phyloP scores from a whole-genome alignment of 1,140 invertebrate species.

The Camponotus vicinus region DNA sequence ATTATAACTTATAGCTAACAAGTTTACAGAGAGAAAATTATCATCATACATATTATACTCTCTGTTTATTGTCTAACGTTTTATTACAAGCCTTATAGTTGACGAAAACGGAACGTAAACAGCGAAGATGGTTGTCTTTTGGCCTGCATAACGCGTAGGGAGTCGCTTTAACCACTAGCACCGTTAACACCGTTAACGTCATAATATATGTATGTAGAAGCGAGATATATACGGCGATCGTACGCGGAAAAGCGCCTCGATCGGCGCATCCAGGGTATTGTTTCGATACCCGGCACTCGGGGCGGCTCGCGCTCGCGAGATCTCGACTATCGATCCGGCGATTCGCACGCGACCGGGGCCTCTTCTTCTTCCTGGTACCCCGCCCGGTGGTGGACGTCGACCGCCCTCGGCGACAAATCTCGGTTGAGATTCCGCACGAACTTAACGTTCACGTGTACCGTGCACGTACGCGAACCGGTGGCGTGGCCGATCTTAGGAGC shows the following conservation, averaged over 20 bases:
- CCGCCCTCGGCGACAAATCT: slow-evolving; percentile 60
- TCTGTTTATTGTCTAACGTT: background rate
- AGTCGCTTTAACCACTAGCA: slow-evolving; percentile 60
- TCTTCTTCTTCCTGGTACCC: slow-evolving; percentile 61
- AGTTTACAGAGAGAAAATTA: background rate
- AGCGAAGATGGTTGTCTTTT: background rate
- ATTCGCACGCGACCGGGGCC: slow-evolving; percentile 47
- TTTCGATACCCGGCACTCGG: slow-evolving; percentile 42
- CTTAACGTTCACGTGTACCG: slow-evolving; percentile 48
- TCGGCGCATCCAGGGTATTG: slow-evolving; percentile 60
- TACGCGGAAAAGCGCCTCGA: slow-evolving; percentile 57
- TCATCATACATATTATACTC: background rate
- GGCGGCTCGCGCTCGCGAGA: slow-evolving; percentile 58
- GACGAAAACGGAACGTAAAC: slow-evolving; percentile 5
- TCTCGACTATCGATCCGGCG: slow-evolving; percentile 65
- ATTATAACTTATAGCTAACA: background rate
- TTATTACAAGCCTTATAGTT: background rate
- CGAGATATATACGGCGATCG: slow-evolving; percentile 57
- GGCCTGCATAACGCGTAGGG: background rate
- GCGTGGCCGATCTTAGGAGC: slow-evolving; percentile 58
- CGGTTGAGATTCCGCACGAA: slow-evolving; percentile 27
- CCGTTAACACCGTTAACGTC: slow-evolving; percentile 65
- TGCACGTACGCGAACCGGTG: slow-evolving; percentile 65
- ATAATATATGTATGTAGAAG: slow-evolving; percentile 58
- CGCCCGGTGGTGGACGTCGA: slow-evolving; percentile 39